Conservation (phyloP, 2,888 invertebrate genomes). For the Eupithecia tripunctaria region DNA sequence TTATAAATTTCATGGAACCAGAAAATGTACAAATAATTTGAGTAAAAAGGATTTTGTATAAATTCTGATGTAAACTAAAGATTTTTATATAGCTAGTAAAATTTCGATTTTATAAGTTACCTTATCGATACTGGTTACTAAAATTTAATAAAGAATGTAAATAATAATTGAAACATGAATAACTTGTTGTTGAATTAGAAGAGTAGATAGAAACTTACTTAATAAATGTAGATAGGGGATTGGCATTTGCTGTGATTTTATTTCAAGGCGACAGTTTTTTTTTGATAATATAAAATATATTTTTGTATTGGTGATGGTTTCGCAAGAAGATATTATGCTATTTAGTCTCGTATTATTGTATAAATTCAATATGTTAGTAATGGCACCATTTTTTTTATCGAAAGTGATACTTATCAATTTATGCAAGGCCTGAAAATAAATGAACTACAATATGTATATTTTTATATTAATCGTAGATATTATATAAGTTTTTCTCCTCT, state of each 20-base stretch:
- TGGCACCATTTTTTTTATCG: not conserved
- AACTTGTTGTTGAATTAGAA: slow-evolving; percentile 42
- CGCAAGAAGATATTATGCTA: not conserved
- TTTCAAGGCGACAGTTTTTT: slow-evolving; percentile 48
- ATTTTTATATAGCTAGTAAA: not conserved
- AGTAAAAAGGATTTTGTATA: not conserved
- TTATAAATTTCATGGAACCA: not conserved
- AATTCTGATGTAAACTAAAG: not conserved
- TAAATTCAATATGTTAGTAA: not conserved
- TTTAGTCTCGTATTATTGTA: not conserved
- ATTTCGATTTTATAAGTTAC: not conserved
- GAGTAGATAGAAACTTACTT: slow-evolving; percentile 50
- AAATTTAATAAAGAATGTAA: slow-evolving; percentile 49
- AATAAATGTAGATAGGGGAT: slow-evolving; percentile 63
- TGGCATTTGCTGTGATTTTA: slow-evolving; percentile 73
- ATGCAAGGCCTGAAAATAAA: not conserved
- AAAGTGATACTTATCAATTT: not conserved
- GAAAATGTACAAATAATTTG: not conserved
- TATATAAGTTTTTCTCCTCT: slow-evolving; percentile 41
- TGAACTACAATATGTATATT: slow-evolving; percentile 31
- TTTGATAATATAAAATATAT: not conserved
- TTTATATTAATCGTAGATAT: slow-evolving; percentile 40
- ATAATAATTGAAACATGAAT: slow-evolving; percentile 22
- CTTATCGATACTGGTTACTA: too few species aligned
- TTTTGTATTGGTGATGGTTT: not conserved